Evolutionary conservation across 1,140 invertebrate genomes (phyloP), one percentile per base, ranked within the genome.

Genomic region (Daktulosphaira vitifoliae): DNA sequence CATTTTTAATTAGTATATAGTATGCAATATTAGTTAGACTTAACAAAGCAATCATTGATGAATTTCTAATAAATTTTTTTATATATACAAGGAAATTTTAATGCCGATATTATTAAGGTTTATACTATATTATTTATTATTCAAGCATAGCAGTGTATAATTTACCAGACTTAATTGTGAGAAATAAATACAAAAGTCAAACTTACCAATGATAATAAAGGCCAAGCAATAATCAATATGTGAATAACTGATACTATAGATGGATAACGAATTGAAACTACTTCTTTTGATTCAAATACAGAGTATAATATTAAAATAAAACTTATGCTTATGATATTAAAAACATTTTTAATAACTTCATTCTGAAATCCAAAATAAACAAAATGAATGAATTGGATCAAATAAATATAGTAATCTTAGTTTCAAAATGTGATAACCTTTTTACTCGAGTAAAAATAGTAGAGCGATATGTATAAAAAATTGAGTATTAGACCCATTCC

Each of bases 381-480:
- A 25, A 26, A 29, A 51, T 15, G 13, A n/a, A 25, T 9, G 16
- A 26, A 16, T 29, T 26, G n/a, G 26, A n/a, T n/a, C n/a, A 39
- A 54, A 23, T 6, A 33, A 22, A 2, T 25, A 13, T 3, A 18
- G 3, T 23, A 16, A 25, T 25, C 3, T 0, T 0, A 33, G 25
- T 56, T 48, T 5, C 15, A 4, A 20, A 18, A 3, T 23, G 8
- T n/a, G n/a, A n/a, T 44, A 46, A 62, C 56, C 13, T 48, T 62
- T 46, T 62, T 33, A 20, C 13, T 62, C 15, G 56, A 62, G 13
- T 62, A 62, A n/a, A 26, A 29, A 16, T 25, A 62, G 29, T 62
- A 62, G 15, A 62, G 16, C 25, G 3, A 15, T 29, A 62, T 29
- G 13, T 62, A 62, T 15, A 46, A 22, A 20, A 42, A 29, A 46